These are phyloP conservation scores for Plebejus anna DNA, from an alignment of 2,888 invertebrate species.

Conservation along the genomic window DNA sequence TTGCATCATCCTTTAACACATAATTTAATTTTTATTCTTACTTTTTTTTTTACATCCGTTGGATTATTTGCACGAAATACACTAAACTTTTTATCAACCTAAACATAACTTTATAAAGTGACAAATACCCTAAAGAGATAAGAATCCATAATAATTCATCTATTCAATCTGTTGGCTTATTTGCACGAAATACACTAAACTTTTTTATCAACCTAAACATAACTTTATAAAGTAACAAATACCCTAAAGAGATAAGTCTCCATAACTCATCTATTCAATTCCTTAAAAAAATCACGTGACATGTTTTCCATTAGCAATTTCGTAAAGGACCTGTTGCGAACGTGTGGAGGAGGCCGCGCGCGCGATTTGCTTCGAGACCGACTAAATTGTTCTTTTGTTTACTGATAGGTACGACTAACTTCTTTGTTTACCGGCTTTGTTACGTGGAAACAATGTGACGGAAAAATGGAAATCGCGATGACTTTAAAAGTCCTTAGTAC, in stretches of 20 bases:
- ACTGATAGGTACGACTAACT: conserved; percentile 35
- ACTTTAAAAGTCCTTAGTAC: conserved; percentile 13
- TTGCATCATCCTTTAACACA: background rate
- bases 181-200: no score
- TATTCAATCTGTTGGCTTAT: no score
- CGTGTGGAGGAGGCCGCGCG: conserved; percentile 49
- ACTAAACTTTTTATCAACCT: no score
- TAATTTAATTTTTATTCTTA: no score
- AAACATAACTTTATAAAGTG: no score
- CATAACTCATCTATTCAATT: conserved; percentile 61
- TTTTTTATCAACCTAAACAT: background rate
- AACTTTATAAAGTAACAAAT: conserved; percentile 48
- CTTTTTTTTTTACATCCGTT: no score
- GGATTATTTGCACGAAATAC: no score
- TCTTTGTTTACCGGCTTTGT: conserved; percentile 31
- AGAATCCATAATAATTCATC: no score
- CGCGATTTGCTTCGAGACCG: conserved; percentile 48
- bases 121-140: no score
- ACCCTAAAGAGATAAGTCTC: conserved; percentile 43
- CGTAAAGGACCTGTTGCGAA: conserved; percentile 71
- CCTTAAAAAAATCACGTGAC: conserved; percentile 59
- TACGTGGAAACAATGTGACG: conserved; percentile 18
- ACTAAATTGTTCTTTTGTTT: conserved; percentile 65
- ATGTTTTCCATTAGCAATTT: conserved; percentile 67
- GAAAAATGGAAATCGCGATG: conserved; percentile 17